phyloP scores from a whole-genome alignment of 2,797 vertebrate genomes.

The Sebastes jordani region DNA sequence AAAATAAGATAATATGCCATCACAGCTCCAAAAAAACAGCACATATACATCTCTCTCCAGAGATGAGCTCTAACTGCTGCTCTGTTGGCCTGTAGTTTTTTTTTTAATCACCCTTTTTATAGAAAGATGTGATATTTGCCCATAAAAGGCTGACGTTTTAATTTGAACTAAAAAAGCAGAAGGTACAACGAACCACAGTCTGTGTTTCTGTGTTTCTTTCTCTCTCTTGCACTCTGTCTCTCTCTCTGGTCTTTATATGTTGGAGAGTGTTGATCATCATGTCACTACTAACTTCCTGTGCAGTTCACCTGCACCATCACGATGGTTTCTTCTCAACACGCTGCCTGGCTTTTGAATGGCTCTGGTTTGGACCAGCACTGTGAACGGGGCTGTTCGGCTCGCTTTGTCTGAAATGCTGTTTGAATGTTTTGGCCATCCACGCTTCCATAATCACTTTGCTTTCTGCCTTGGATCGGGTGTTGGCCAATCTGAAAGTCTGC shows the following conservation, averaged over 20 bases:
- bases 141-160: background rate
- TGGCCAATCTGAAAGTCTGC: background rate
- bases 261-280: constrained; percentile 19
- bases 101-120: background rate
- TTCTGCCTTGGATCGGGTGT: background rate
- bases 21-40: background rate
- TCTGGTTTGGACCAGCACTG: background rate
- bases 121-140: background rate
- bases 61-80: background rate
- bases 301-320: constrained; percentile 14
- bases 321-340: background rate
- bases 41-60: background rate
- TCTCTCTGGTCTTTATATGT: constrained; percentile 21
- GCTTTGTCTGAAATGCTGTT: constrained; percentile 13
- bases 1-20: background rate
- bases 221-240: background rate
- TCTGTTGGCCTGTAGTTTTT: background rate
- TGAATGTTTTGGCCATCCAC: background rate
- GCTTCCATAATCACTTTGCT: constrained; percentile 11
- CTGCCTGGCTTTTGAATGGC: constrained; percentile 45
- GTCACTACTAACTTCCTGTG: background rate
- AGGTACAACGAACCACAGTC: background rate
- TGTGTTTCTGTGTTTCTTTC: constrained; percentile 15
- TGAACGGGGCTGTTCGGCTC: constrained; percentile 10
- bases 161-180: constrained; percentile 2